Evolutionary conservation across 2,113 vertebrate genomes (phyloP), one percentile per base, ranked within the genome.

Genomic region (Sus scrofa): DNA sequence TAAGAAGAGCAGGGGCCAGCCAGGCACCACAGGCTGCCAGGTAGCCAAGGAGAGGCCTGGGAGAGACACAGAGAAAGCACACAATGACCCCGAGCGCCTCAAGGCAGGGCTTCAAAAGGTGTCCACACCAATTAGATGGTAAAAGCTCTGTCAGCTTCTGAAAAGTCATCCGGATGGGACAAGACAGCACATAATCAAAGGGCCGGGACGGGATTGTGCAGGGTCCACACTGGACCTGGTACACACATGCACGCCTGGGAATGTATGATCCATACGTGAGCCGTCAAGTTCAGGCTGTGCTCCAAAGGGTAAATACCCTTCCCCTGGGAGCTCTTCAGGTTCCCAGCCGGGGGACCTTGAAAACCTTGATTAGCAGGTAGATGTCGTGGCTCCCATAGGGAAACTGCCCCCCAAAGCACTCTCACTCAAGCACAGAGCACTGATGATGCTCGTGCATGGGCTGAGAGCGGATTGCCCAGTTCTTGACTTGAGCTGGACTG

Each of bases 101-200:
- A 30, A 98, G 98, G 98, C 98, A 98, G 96, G 96, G 98, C 98
- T 98, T 99, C 98, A 98, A 98, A 98, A 98, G 98, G 98, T 98
- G 98, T 98, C 98, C 98, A 98, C 98, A 98, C 98, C 98, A 99
- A 99, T 99, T 98, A 99, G 98, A 98, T 98, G 98, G 98, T 98
- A 98, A 98, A 98, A 98, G 98, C 98, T 97, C 98, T 97, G 98
- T 98, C 98, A 98, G 98, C 97, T 98, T 98, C 98, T 98, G 98
- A 98, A 98, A 98, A 98, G 98, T 98, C 98, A 98, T 96, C 98
- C 98, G 97, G 98, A 98, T 97, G 98, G 96, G 97, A 98, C 98
- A 98, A 98, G 98, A 98, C 97, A 98, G 98, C 94, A 95, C 75
- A 87, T 97, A 98, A 98, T 99, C 98, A 98, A 98, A 98, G 98